phyloP scores from a whole-genome alignment of 2,888 invertebrate species.

The Tenthredo mesomela region DNA sequence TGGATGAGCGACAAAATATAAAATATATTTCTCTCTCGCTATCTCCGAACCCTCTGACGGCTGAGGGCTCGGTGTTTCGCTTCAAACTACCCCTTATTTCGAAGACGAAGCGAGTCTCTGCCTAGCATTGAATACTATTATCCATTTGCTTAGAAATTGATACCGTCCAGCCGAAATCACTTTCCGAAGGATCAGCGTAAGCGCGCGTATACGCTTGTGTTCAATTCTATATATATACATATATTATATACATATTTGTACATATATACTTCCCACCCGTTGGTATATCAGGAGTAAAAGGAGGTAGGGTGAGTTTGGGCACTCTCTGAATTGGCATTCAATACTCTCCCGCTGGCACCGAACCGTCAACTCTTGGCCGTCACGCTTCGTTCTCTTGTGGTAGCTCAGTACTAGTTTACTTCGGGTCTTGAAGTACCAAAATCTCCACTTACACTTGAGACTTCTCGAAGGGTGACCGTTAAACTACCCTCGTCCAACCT shows the following conservation, averaged over 20 bases:
- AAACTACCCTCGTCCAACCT: background rate
- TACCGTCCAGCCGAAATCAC: slow-evolving; percentile 41
- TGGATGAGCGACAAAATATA: slow-evolving; percentile 44
- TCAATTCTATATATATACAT: background rate
- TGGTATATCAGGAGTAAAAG: background rate
- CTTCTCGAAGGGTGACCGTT: slow-evolving; percentile 42
- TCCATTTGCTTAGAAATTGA: slow-evolving; percentile 51
- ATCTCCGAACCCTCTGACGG: slow-evolving; percentile 20
- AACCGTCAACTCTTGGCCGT: slow-evolving; percentile 50
- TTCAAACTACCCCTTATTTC: slow-evolving; percentile 23
- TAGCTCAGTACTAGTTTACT: slow-evolving; percentile 26
- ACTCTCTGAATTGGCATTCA: slow-evolving; percentile 50
- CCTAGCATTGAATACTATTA: slow-evolving; percentile 35
- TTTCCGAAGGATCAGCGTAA: slow-evolving; percentile 34
- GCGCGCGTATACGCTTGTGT: background rate
- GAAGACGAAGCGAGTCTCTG: slow-evolving; percentile 21
- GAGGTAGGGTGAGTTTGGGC: slow-evolving; percentile 3
- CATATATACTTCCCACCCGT: background rate
- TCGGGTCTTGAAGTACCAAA: slow-evolving; percentile 38
- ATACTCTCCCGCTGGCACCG: slow-evolving; percentile 46
- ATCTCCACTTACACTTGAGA: slow-evolving; percentile 49
- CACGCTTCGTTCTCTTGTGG: slow-evolving; percentile 40
- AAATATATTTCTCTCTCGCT: slow-evolving; percentile 37
- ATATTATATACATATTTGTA: background rate
- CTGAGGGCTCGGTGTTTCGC: slow-evolving; percentile 35